A percentile compares a stretch with the other conserved stretches of the same genome.
Conservation (phyloP, 64 coral and sea anemone species). For the Anthopleura sola region DNA sequence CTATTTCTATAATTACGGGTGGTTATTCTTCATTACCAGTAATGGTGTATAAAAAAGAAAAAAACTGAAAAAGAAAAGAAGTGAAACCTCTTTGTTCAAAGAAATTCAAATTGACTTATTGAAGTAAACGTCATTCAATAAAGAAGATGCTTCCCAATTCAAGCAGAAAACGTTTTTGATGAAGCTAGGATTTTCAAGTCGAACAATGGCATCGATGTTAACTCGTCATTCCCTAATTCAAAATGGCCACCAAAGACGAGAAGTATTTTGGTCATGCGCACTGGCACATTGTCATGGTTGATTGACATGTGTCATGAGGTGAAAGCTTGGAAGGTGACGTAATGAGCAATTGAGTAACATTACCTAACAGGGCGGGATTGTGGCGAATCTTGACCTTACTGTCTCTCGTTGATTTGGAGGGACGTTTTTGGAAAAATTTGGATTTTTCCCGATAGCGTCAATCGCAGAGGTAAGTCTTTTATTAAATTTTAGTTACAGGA, state of each 20-base stretch:
- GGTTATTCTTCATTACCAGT: not conserved
- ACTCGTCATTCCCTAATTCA: not conserved
- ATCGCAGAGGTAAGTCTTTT: conserved; percentile 25
- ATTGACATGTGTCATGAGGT: not conserved
- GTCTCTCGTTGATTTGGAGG: not conserved
- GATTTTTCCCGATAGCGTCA: conserved; percentile 18
- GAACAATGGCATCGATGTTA: not conserved
- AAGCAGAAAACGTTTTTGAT: not conserved
- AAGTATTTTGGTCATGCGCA: not conserved
- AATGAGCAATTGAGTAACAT: conserved; percentile 46
- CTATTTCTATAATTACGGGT: not conserved
- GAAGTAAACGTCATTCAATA: too few species aligned
- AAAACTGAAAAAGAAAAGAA: not conserved
- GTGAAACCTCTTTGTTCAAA: not conserved
- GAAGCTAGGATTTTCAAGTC: not conserved
- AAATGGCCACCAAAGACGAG: not conserved
- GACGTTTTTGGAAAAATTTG: conserved; percentile 1
- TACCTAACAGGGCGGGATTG: conserved; percentile 49
- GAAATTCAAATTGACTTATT: not conserved
- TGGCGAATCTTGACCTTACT: conserved; percentile 17
- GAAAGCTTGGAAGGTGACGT: conserved; percentile 56
- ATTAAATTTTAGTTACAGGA: not conserved
- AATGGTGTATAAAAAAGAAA: not conserved
- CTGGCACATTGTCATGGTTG: not conserved
- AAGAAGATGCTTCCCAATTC: not conserved